Evolutionary conservation across 2,888 invertebrate species (phyloP).

Genomic region (Drosophila neotestacea): DNA sequence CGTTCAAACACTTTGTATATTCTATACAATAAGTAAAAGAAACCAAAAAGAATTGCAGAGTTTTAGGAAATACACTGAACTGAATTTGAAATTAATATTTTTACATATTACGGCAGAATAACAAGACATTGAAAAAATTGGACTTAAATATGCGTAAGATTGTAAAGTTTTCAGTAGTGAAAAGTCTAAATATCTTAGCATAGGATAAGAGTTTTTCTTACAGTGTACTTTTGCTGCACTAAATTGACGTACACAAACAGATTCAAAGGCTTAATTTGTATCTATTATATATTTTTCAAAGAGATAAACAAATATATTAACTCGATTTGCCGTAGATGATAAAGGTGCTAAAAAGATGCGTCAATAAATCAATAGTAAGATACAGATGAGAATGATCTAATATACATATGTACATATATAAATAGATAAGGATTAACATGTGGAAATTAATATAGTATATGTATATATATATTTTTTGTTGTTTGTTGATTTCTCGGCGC

Average conservation of each 20-base stretch:
- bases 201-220: background rate
- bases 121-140: too few relatives aligned
- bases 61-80: background rate
- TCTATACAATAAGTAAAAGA: background rate
- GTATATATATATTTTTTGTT: background rate
- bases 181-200: background rate
- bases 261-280: conserved; percentile 14
- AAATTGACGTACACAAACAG: conserved; percentile 1
- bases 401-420: too few relatives aligned
- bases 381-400: too few relatives aligned
- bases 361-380: conserved; percentile 17
- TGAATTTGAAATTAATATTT: too few relatives aligned
- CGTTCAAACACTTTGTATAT: background rate
- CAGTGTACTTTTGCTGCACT: conserved; percentile 1
- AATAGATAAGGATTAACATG: too few relatives aligned
- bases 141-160: background rate
- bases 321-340: background rate
- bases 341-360: conserved; percentile 30
- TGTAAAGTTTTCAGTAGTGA: background rate
- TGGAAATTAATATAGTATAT: too few relatives aligned
- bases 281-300: background rate
- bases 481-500: background rate
- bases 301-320: conserved; percentile 1
- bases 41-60: background rate
- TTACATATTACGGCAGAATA: too few relatives aligned